Evolutionary conservation across 2,113 vertebrate genomes (phyloP).

Genomic region (Chloropsis hardwickii): DNA sequence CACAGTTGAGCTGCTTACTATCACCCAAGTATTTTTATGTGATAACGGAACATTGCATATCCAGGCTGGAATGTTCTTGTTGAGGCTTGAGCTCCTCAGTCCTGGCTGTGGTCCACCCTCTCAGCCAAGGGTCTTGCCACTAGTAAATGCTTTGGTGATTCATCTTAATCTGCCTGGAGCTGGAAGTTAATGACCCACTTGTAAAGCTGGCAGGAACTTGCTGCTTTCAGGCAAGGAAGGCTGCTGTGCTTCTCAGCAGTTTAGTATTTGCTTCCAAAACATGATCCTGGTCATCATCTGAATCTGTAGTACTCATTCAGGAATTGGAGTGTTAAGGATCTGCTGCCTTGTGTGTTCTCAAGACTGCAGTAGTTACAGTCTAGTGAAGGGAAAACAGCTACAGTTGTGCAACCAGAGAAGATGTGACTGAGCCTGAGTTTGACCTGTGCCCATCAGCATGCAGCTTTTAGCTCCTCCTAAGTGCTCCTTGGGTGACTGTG

Average conservation of each 20-base stretch:
- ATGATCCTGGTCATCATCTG: background rate
- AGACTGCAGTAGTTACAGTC: background rate
- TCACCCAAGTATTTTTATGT: background rate
- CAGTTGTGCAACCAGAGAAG: background rate
- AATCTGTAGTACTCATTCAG: background rate
- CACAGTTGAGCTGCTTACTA: background rate
- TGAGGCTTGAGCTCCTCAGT: background rate
- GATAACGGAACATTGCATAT: background rate
- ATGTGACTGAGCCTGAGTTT: background rate
- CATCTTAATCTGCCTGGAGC: background rate
- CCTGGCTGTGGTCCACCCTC: background rate
- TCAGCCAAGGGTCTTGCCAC: background rate
- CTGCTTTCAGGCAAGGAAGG: background rate
- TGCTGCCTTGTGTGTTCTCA: rapidly evolving
- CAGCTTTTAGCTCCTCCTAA: background rate
- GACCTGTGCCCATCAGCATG: background rate
- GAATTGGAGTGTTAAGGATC: background rate
- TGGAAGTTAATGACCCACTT: background rate
- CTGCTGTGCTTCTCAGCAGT: background rate
- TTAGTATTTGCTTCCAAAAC: background rate
- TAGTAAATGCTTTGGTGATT: background rate
- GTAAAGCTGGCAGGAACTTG: background rate
- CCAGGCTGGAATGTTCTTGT: background rate
- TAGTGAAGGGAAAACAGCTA: background rate
- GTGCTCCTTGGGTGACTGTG: background rate